phyloP scores from a whole-genome alignment of 2,113 vertebrate species.

The Elaphurus davidianus region DNA sequence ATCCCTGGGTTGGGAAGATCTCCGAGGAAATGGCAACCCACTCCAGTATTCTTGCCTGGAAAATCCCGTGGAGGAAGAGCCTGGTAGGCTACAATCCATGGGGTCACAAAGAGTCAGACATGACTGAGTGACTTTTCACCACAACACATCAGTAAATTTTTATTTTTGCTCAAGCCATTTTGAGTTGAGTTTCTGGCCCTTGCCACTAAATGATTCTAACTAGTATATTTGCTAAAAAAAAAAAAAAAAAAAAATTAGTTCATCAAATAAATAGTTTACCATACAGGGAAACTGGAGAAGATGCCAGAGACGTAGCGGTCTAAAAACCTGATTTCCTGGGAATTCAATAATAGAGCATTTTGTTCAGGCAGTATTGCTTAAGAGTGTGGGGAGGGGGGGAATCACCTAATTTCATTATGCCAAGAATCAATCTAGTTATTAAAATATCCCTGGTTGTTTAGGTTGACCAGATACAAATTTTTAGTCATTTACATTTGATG shows the following conservation, averaged over 20 bases:
- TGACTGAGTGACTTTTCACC: too few species aligned
- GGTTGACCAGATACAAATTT: background rate
- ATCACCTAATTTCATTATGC: background rate
- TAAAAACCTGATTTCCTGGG: background rate
- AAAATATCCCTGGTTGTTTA: background rate
- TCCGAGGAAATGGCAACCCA: too few species aligned
- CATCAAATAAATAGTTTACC: background rate
- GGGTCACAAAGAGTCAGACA: too few species aligned
- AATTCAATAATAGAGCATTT: background rate
- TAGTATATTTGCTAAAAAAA: background rate
- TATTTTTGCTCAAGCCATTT: background rate
- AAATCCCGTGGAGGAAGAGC: too few species aligned
- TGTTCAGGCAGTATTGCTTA: background rate
- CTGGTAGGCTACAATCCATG: too few species aligned
- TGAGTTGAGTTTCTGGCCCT: background rate
- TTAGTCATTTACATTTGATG: background rate
- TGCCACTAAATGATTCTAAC: background rate
- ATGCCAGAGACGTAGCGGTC: background rate
- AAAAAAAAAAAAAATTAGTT: background rate
- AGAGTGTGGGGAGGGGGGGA: background rate
- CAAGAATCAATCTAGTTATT: background rate
- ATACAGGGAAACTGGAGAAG: background rate
- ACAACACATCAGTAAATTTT: background rate
- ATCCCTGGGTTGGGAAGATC: too few species aligned
- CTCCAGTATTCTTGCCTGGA: too few species aligned